Evolutionary conservation across 2,797 vertebrate genomes (phyloP).

Genomic region (Pogoniulus pusillus): DNA sequence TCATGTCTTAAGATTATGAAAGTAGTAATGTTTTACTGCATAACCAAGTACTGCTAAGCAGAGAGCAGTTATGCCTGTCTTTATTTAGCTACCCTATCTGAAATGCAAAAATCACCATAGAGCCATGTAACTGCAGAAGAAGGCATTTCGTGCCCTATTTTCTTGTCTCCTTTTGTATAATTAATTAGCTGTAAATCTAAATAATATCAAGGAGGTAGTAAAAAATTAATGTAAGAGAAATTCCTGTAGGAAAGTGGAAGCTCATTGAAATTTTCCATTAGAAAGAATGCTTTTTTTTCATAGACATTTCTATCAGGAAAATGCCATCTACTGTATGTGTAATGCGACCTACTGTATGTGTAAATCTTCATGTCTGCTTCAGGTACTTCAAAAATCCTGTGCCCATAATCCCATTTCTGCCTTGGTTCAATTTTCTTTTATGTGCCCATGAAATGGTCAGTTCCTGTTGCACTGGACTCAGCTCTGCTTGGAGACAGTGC

Average conservation of each 20-base stretch:
- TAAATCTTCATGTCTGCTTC: background rate
- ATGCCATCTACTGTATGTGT: background rate
- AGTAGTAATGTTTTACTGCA: background rate
- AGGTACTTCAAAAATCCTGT: background rate
- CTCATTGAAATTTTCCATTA: background rate
- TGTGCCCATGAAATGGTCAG: accelerated
- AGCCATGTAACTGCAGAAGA: background rate
- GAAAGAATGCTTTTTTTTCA: background rate
- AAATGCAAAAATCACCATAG: background rate
- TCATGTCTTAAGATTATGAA: background rate
- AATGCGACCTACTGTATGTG: background rate
- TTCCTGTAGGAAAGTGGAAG: background rate
- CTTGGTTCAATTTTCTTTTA: background rate
- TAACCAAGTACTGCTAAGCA: background rate
- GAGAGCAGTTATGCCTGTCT: background rate
- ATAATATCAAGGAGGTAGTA: background rate
- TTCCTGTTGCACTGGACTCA: background rate
- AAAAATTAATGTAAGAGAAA: background rate
- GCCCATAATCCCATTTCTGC: background rate
- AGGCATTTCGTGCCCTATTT: background rate
- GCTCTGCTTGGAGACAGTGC: too few species aligned
- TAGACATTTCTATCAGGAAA: background rate
- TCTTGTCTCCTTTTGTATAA: background rate
- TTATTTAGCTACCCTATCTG: background rate
- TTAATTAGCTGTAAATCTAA: background rate